phyloP scores from a whole-genome alignment of 2,888 invertebrate genomes.

The Kryphioiulus occultus region DNA sequence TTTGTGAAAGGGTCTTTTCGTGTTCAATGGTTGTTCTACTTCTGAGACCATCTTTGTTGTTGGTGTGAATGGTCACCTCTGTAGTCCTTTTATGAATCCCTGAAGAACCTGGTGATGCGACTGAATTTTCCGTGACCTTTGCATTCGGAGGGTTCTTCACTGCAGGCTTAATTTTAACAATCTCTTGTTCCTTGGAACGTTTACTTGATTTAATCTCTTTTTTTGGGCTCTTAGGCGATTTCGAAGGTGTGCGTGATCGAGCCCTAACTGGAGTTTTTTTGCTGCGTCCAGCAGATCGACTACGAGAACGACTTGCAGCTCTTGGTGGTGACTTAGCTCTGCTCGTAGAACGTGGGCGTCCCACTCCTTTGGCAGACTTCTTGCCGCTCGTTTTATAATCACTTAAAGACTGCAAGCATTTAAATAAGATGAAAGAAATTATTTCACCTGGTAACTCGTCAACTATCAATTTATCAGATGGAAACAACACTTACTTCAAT shows the following conservation, averaged over 20 bases:
- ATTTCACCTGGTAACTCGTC: background rate
- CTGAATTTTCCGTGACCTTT: background rate
- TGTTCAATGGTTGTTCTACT: background rate
- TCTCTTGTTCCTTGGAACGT: no score
- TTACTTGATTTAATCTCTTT: background rate
- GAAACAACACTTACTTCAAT: background rate
- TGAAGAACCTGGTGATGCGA: background rate
- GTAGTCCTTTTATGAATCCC: background rate
- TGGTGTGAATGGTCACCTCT: background rate
- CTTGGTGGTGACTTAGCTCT: background rate
- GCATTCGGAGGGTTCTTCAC: background rate
- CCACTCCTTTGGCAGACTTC: background rate
- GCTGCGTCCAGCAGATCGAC: background rate
- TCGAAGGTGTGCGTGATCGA: constrained; percentile 24
- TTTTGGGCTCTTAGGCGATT: constrained; percentile 39
- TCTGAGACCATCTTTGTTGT: background rate
- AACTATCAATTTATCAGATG: background rate
- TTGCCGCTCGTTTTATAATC: background rate
- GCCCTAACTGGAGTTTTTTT: constrained; percentile 45
- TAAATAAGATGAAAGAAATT: background rate
- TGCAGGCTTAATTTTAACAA: background rate
- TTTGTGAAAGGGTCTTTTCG: background rate
- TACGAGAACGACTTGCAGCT: background rate
- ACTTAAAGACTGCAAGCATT: background rate
- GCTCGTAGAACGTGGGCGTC: background rate